Evolutionary conservation across 2,113 vertebrate genomes (phyloP), one percentile per base, ranked within the genome.

Genomic region (Alligator sinensis): DNA sequence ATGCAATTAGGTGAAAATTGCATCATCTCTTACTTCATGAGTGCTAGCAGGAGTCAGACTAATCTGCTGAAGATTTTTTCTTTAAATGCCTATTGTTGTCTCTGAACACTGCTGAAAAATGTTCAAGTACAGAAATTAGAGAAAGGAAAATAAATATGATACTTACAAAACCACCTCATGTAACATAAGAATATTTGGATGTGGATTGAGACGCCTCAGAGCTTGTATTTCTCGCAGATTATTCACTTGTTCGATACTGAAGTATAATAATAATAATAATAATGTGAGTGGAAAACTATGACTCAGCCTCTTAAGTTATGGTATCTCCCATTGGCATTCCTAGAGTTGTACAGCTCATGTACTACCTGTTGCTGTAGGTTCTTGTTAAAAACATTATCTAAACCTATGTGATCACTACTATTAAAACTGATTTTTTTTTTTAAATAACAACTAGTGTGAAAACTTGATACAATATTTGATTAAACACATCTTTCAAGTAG

Each of bases 231-330:
- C 97, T 55, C 97, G 96, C 24, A 98, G 96, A 74, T 79, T 98
- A 94, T 97, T 98, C 82, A 98, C 98, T 83, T 98, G 97, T 78
- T 98, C 98, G 19, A 97, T 79, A 83, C 97, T 98, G 25, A 87
- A 55, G 14, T 25, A 59, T 14, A 84, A 88, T 62, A 47, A 82
- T 94, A 87, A 82, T 94, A 87, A 97, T 14, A 87, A 76, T 94
- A 1, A 84, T 30, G 77, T 84, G 58, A 60, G 55, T 78, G 68
- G 74, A 25, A 83, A 59, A 59, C 76, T 66, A 47, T 64, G 63
- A 68, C 87, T 47, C 58, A 1, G 24, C 60, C 4, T 10, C 47
- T 21, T 22, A 68, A 66, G 80, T 77, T 38, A 5, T 22, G 74
- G 14, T 74, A 74, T 24, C 30, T 24, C 68, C 30, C 34, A 24